Base-by-base conservation (phyloP, 2,113 vertebrate genomes). In the Oreochromis spilurus region DNA sequence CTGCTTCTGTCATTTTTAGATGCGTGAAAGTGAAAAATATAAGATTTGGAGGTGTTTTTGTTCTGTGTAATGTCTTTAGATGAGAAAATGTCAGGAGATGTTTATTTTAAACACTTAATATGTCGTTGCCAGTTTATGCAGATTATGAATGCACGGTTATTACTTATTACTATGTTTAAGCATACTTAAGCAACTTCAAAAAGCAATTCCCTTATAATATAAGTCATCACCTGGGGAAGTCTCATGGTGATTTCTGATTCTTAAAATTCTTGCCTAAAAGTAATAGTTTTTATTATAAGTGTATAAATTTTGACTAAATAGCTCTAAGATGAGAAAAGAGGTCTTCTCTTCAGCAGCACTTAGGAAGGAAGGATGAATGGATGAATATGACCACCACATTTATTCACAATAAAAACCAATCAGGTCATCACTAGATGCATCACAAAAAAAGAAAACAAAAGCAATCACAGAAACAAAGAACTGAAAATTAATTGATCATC, bases 161-260 rank as follows among this genome's bases (percentile, higher is more conserved):
- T 48, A 45, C n/a, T n/a, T n/a, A n/a, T n/a, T n/a, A n/a, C n/a
- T 24, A 24, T 24, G 24, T 24, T 24, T 24, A 24, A 24, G 24
- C 0, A 6, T 72, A 26, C 38, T 43, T 70, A 70, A 70, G 7
- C 7, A 70, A 4, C 0, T 40, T 9, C 0, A 67, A 43, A 70
- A 9, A 0, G 3, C 5, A 3, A 48, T 48, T 48, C 6, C 14
- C 13, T 16, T 48, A 48, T 3, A 36, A 70, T 43, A 40, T 10
- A 10, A 45, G 65, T 45, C 67, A 24, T 43, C 38, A 26, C 7
- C 13, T 72, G 38, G 21, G 21, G 8, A 72, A 26, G 8, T 72
- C 65, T 45, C 38, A 45, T 24, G 14, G 62, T 24, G 38, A 70
- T 1, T 70, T 72, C 36, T 24, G 3, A 3, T 72, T 29, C 26